Evolutionary conservation across 2,888 invertebrate genomes (phyloP).

Genomic region (Nephrocerus scutellatus): DNA sequence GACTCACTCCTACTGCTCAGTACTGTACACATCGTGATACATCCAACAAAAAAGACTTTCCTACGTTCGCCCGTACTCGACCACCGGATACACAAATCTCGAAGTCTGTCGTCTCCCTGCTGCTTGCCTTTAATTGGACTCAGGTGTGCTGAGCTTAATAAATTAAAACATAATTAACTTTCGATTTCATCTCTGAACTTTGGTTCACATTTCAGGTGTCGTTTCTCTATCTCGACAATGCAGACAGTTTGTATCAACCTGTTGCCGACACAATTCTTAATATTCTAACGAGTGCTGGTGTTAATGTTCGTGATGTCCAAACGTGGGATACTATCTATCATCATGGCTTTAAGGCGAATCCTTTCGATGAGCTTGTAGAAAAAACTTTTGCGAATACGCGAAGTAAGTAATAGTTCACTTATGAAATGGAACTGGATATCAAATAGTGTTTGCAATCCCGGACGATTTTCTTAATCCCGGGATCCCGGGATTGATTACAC

Average conservation of each 20-base stretch:
- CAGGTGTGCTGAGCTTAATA: conserved; percentile 55
- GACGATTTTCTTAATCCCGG: too few relatives aligned
- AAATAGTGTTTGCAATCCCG: too few relatives aligned
- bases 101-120: conserved; percentile 80
- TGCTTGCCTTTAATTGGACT: conserved; percentile 82
- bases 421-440: too few relatives aligned
- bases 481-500: too few relatives aligned
- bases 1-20: conserved; percentile 51
- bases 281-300: conserved; percentile 63
- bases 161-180: not conserved
- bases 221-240: conserved; percentile 74
- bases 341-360: conserved; percentile 76
- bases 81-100: conserved; percentile 93
- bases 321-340: conserved; percentile 70
- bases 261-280: conserved; percentile 72
- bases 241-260: conserved; percentile 65
- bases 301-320: conserved; percentile 58
- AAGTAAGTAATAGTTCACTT: conserved; percentile 73
- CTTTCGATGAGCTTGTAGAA: conserved; percentile 73
- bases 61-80: conserved; percentile 85
- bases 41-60: conserved; percentile 78
- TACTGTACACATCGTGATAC: conserved; percentile 86
- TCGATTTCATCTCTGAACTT: conserved; percentile 6
- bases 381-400: conserved; percentile 79
- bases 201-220: conserved; percentile 57